A percentile compares a stretch with the other conserved stretches of the same genome.
Evolutionary conservation across 2,113 vertebrate genomes (phyloP).

Genomic region (Epinephelus lanceolatus): DNA sequence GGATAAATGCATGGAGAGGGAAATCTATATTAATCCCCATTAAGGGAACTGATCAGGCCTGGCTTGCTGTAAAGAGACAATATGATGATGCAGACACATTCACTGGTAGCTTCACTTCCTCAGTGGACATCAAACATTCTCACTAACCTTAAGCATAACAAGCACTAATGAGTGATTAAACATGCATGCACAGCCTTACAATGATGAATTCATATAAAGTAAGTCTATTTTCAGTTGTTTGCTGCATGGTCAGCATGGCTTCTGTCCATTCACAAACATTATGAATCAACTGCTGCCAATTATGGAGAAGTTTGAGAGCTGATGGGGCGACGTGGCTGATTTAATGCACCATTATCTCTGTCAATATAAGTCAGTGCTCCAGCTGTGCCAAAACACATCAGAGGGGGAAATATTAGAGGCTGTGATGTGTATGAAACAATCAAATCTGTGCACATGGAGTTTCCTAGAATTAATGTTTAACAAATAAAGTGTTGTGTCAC

Average conservation of each 20-base stretch:
- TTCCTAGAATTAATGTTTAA: not conserved
- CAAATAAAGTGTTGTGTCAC: not conserved
- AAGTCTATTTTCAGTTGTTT: not conserved
- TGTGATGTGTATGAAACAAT: not conserved
- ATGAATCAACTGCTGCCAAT: not conserved
- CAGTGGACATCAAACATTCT: not conserved
- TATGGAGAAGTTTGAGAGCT: not conserved
- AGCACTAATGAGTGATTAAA: not conserved
- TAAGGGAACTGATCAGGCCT: not conserved
- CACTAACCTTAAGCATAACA: not conserved
- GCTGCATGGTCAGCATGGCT: not conserved
- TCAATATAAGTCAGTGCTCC: not conserved
- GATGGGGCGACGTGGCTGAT: not conserved
- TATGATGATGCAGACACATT: not conserved
- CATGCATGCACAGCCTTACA: not conserved
- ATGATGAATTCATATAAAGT: not conserved
- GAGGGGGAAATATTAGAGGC: not conserved
- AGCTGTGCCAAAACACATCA: not conserved
- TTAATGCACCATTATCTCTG: not conserved
- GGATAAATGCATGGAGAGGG: conserved; percentile 1
- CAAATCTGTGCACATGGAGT: not conserved
- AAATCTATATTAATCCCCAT: not conserved
- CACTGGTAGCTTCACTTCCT: not conserved
- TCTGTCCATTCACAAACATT: not conserved
- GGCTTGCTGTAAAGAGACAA: not conserved